A percentile compares a stretch with the other conserved stretches of the same genome.
Evolutionary conservation across 2,797 vertebrate species (phyloP).

Genomic region (Hydrocynus forskahlii): DNA sequence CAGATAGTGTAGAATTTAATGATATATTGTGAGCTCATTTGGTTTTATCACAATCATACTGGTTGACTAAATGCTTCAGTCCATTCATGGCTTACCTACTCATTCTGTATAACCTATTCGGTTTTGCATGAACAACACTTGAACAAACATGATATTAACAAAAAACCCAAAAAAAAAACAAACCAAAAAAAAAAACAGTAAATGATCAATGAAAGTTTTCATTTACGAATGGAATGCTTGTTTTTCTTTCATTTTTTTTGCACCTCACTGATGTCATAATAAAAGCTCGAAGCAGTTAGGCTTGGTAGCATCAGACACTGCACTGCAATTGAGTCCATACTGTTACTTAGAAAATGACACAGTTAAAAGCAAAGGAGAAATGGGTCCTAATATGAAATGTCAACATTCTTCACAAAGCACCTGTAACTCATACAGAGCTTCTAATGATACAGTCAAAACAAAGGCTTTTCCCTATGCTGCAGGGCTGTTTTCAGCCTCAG

Average conservation of each 20-base stretch:
- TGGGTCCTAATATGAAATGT: conserved; percentile 19
- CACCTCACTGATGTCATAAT: background rate
- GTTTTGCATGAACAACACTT: conserved; percentile 21
- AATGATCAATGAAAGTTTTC: background rate
- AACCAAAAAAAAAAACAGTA: background rate
- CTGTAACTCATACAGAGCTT: conserved; percentile 27
- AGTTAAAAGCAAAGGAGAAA: conserved; percentile 11
- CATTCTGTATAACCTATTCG: background rate
- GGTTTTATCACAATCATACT: background rate
- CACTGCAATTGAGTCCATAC: conserved; percentile 9
- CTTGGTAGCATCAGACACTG: background rate
- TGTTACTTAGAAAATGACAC: background rate
- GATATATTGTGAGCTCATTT: background rate
- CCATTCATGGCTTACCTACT: background rate
- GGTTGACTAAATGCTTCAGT: conserved; percentile 1
- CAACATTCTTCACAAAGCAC: conserved; percentile 42
- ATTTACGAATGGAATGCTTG: conserved; percentile 17
- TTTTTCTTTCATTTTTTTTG: conserved; percentile 13
- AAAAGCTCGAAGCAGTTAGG: background rate
- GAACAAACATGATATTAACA: background rate
- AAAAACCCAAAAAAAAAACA: background rate
- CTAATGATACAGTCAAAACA: conserved; percentile 49
- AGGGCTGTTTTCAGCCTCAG: background rate
- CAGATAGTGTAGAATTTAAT: background rate
- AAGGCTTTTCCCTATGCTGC: conserved; percentile 26